A percentile compares a stretch with the other conserved stretches of the same genome.
These are phyloP conservation scores for Chaetops frenatus DNA, from an alignment of 2,113 vertebrate genomes.

Conservation along the genomic window DNA sequence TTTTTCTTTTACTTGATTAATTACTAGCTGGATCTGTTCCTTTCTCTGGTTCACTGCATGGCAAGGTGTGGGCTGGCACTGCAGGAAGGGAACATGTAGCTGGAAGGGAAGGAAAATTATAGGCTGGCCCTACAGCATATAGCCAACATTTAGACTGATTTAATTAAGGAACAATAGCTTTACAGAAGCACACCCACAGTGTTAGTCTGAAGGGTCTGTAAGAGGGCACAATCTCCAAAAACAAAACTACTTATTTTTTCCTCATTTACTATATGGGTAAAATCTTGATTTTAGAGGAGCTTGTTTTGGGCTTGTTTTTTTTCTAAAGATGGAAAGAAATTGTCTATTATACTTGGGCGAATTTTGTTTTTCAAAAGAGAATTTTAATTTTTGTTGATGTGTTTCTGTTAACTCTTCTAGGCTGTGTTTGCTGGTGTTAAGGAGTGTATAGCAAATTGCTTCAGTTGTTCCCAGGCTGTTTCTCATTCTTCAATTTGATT, in stretches of 20 bases:
- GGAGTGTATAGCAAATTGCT: neutral
- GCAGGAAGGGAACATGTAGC: neutral
- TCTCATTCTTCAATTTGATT: neutral
- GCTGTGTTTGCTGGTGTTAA: neutral
- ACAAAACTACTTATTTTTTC: neutral
- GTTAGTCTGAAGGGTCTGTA: neutral
- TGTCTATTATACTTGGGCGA: neutral
- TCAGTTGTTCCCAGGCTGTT: neutral
- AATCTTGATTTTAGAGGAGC: neutral
- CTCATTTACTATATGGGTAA: neutral
- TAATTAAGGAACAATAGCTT: neutral
- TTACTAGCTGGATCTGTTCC: neutral
- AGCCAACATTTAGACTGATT: neutral
- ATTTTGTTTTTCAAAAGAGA: neutral
- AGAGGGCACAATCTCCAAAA: neutral
- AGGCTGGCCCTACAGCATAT: neutral
- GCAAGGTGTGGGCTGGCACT: neutral
- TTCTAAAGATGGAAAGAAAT: neutral
- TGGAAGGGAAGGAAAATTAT: neutral
- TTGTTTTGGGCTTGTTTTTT: neutral
- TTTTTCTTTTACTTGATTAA: neutral
- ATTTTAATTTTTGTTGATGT: neutral
- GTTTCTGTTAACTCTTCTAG: neutral
- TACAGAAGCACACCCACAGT: neutral
- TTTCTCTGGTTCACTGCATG: neutral